phyloP scores from a whole-genome alignment of 2,888 invertebrate genomes.

The Homarus gammarus region DNA sequence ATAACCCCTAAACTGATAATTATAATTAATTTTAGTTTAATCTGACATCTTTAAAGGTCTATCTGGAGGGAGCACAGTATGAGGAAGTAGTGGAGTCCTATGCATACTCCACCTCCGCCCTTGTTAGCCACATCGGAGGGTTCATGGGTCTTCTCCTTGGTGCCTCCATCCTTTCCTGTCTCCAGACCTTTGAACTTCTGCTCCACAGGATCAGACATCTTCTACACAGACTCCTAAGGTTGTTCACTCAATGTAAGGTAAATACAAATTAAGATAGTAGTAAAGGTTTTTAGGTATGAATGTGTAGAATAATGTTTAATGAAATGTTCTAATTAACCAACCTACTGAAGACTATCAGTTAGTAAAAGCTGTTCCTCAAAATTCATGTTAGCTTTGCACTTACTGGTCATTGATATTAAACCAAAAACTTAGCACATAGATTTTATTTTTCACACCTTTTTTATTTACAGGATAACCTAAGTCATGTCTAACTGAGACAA shows the following conservation, averaged over 20 bases:
- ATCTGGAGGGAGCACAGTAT: conserved; percentile 2
- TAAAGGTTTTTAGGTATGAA: no score
- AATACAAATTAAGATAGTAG: no score
- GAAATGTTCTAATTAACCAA: no score
- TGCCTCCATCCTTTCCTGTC: conserved; percentile 40
- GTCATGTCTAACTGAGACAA: conserved; percentile 67
- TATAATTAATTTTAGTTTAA: no score
- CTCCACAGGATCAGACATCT: neutral
- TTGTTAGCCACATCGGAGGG: conserved; percentile 49
- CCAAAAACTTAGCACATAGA: conserved; percentile 53
- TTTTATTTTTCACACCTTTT: conserved; percentile 69
- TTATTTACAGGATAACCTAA: conserved; percentile 69
- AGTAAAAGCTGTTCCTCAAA: no score
- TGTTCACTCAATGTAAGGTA: neutral
- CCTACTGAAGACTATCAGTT: no score
- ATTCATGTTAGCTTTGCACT: no score
- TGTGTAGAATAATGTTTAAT: no score
- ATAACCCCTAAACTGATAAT: no score
- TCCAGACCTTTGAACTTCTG: conserved; percentile 20
- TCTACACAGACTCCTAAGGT: neutral
- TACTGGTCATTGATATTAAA: neutral
- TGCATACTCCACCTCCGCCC: conserved; percentile 11
- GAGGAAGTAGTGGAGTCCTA: conserved; percentile 35
- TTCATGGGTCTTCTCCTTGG: conserved; percentile 58
- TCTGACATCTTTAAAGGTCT: no score